Evolutionary conservation across 2,113 vertebrate species (phyloP), one percentile per base, ranked within the genome.

Genomic region (Oenanthe oenanthe): DNA sequence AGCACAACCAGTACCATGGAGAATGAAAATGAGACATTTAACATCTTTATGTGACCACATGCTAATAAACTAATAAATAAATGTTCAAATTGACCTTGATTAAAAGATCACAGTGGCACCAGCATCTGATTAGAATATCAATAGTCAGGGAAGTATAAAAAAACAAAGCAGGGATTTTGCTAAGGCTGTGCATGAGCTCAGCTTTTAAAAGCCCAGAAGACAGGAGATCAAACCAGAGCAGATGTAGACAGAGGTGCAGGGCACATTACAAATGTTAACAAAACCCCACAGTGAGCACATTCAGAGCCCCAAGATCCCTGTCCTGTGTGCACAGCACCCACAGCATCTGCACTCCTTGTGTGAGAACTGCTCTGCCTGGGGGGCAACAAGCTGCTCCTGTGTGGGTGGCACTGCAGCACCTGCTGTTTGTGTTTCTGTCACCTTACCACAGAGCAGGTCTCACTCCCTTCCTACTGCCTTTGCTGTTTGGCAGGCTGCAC

Each of bases 271-370:
- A 72, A 45, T 26, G 18, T 20, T 42, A 29, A 32, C 2, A 4
- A 67, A 95, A 16, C 16, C 50, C 22, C 61, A 32, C 25, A 51
- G 7, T 6, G 40, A 62, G 12, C 29, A 47, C 40, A 14, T 51
- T 51, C 31, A 60, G 62, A 75, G 31, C 14, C 34, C 5, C 3
- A 58, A 58, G 47, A 26, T 38, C 15, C 4, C 22, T 26, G 51
- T 12, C 0, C 0, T 42, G 19, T 34, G 16, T 29, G 22, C 48
- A 10, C 1, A 7, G 20, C n/a, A 80, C 31, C 45, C 38, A 10
- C 0, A 0, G 16, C 28, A 73, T 19, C 56, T 20, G 17, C 2
- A 4, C 31, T n/a, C 22, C 32, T 29, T 11, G 26, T 61, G 7
- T 42, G 43, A 48, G 50, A 73, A 8, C 25, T 2, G 1, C 11